Base-by-base conservation (phyloP, 2,797 vertebrate species). In the Neoniphon sammara region DNA sequence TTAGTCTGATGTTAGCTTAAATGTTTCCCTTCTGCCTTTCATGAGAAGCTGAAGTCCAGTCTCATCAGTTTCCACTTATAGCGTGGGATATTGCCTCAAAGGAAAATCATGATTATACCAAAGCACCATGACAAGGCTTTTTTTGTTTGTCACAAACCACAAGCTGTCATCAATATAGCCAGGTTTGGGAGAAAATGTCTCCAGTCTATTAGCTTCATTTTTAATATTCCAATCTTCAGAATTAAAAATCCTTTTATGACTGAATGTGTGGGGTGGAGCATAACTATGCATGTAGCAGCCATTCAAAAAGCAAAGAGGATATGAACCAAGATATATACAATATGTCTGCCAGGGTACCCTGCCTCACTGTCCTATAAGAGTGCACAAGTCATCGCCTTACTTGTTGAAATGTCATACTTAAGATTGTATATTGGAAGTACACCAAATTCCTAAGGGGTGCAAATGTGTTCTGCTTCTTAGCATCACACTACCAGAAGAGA, bases 1-100 rank as follows among this genome's bases (percentile, higher is more conserved):
- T 91, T 87, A 86, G 80, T 81, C 70, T 56, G 44, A 57, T 73
- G 66, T 75, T 64, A 21, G 63, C 60, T 21, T 70, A 31, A 81
- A 66, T 75, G 80, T 81, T 85, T 75, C 69, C 57, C 63, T 65
- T 75, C n/a, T 50, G 30, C n/a, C 74, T 74, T 64, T 66, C 8
- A 36, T 53, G 36, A 76, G 73, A 89, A 70, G 73, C 67, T 83
- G 77, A 73, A 80, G 52, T 59, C 60, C 78, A 70, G 60, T 83
- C 39, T 70, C 9, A 30, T 66, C 54, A 70, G 71, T 78, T 91
- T 88, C 49, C 76, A 75, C 44, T 81, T 78, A 68, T 46, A n/a
- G 60, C 52, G 66, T 39, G 23, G 31, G 9, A 47, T 56, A 66
- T 20, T 59, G 63, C 34, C 18, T 17, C 20, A 39, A 9, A 36